Evolutionary conservation across 2,797 vertebrate species (phyloP).

Genomic region (Prunella strophiata): DNA sequence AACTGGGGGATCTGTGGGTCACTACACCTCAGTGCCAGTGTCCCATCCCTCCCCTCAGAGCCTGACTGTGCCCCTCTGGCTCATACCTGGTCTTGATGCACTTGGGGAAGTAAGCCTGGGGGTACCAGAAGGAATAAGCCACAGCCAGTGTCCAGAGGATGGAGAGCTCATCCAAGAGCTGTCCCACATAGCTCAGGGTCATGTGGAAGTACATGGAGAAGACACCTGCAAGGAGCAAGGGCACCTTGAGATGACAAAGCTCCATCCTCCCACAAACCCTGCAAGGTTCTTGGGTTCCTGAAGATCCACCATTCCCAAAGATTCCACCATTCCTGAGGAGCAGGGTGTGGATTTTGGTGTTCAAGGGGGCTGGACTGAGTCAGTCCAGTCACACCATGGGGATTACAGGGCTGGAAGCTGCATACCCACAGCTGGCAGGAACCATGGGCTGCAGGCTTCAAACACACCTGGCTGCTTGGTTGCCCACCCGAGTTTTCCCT

Average conservation of each 20-base stretch:
- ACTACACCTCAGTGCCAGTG: accelerated
- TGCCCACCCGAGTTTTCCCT: background rate
- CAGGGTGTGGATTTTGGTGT: background rate
- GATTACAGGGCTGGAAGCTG: background rate
- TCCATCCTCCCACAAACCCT: background rate
- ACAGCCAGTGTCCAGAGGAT: constrained; percentile 91
- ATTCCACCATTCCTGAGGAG: background rate
- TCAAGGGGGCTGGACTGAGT: background rate
- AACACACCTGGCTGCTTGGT: accelerated
- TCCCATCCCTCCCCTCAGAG: background rate
- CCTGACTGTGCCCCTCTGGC: background rate
- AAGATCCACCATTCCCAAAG: background rate
- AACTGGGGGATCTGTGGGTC: background rate
- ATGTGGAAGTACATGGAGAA: constrained; percentile 95
- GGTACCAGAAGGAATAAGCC: constrained; percentile 89
- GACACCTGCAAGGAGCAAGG: constrained; percentile 76
- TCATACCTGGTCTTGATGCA: constrained; percentile 89
- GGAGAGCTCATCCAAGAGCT: constrained; percentile 92
- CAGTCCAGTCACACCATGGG: background rate
- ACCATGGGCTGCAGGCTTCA: background rate
- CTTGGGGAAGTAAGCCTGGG: constrained; percentile 83
- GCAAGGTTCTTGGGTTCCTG: background rate
- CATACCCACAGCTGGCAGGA: background rate
- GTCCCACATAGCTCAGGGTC: constrained; percentile 93
- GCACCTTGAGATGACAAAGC: background rate